phyloP scores from a whole-genome alignment of 1,140 invertebrate species.

The Polypedilum vanderplanki region DNA sequence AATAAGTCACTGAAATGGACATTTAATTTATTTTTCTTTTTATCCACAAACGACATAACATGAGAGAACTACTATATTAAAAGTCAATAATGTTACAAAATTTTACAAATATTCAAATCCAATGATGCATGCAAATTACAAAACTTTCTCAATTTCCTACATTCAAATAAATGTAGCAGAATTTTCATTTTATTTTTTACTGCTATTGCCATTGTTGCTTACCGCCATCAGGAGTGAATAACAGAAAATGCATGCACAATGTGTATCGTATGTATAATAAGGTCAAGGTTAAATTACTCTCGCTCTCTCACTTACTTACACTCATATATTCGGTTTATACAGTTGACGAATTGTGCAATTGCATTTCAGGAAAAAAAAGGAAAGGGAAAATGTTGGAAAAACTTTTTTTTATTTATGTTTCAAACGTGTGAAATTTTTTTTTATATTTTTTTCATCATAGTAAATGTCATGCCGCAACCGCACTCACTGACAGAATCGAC shows the following conservation, averaged over 20 bases:
- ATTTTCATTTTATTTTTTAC: background rate
- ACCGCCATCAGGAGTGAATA: background rate
- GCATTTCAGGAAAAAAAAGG: background rate
- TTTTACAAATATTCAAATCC: background rate
- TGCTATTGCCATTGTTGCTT: constrained; percentile 1
- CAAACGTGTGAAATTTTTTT: background rate
- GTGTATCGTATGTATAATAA: background rate
- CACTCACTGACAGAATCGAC: background rate
- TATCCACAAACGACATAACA: background rate
- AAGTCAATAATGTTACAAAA: constrained; percentile 1
- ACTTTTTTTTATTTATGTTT: background rate
- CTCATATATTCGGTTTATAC: background rate
- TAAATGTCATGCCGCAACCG: constrained; percentile 7
- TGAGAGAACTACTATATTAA: background rate
- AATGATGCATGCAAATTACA: background rate
- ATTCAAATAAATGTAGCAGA: background rate
- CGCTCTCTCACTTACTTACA: background rate
- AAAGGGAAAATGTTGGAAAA: background rate
- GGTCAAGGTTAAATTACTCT: background rate
- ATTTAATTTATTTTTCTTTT: background rate
- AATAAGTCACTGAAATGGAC: background rate
- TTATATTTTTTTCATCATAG: background rate
- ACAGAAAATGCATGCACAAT: constrained; percentile 2
- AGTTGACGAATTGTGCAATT: background rate
- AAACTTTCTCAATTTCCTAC: background rate